Percentiles rank a stretch among this genome's conserved stretches.
Conservation (phyloP, 2,113 vertebrate species). For the Periophthalmodon schlosseri region DNA sequence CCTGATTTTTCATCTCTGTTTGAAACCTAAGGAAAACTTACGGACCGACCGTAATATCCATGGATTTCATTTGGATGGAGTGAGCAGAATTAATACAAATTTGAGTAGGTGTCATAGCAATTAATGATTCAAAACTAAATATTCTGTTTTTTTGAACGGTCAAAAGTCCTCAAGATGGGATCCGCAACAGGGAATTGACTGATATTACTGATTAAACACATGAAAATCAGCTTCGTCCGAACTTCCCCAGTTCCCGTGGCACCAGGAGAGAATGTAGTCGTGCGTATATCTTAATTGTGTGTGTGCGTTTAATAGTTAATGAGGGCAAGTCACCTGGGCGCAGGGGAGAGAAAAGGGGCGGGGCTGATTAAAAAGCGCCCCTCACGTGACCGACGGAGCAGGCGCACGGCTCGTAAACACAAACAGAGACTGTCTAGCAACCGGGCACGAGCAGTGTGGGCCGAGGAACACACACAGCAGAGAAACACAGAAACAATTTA, state of each 20-base stretch:
- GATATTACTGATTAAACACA: no score
- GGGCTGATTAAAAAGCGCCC: slow-evolving; percentile 50
- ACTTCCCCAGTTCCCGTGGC: slow-evolving; percentile 50
- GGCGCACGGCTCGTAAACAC: slow-evolving; percentile 10
- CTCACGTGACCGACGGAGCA: slow-evolving; percentile 19
- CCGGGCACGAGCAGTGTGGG: slow-evolving; percentile 2
- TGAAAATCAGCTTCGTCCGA: slow-evolving; percentile 19
- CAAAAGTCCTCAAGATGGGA: no score
- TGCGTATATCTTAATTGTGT: slow-evolving; percentile 37
- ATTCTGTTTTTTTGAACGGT: no score
- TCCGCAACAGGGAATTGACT: not conserved
- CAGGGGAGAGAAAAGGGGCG: slow-evolving; percentile 30
- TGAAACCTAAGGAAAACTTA: no score
- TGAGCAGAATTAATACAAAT: no score
- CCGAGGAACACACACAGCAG: slow-evolving; percentile 7
- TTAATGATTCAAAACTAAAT: no score
- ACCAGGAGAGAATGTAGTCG: slow-evolving; percentile 44
- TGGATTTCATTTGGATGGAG: no score
- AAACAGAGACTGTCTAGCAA: slow-evolving; percentile 24
- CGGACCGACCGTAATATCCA: no score
- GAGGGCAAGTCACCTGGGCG: slow-evolving; percentile 64
- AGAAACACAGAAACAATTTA: slow-evolving; percentile 2
- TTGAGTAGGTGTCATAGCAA: no score
- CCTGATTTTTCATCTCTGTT: no score
- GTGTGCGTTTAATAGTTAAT: slow-evolving; percentile 69